Conservation (phyloP, 2,888 invertebrate genomes). For the Andrena flavipes region DNA sequence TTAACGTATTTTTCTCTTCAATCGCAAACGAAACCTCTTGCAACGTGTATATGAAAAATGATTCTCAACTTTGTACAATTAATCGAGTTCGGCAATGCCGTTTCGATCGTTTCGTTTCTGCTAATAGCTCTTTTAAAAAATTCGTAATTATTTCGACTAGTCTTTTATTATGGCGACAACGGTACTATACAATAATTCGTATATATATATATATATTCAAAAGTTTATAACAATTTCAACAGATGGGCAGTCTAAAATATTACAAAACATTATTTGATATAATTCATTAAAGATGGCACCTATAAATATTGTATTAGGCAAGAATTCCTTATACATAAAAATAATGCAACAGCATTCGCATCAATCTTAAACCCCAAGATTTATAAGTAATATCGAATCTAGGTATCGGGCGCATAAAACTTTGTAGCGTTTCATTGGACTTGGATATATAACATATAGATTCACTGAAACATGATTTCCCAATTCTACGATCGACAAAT, state of each 20-base stretch:
- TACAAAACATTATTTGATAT: slow-evolving; percentile 13
- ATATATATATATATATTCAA: slow-evolving; percentile 23
- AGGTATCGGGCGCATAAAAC: slow-evolving; percentile 6
- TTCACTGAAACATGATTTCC: no score
- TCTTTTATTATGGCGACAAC: slow-evolving; percentile 52
- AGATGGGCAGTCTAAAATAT: slow-evolving; percentile 27
- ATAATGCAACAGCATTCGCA: slow-evolving; percentile 40
- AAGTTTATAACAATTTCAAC: slow-evolving; percentile 30
- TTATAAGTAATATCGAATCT: slow-evolving; percentile 12
- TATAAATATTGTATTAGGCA: slow-evolving; percentile 15
- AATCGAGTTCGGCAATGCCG: neutral
- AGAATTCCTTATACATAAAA: slow-evolving; percentile 20
- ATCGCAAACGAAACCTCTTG: slow-evolving; percentile 25
- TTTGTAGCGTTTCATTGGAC: neutral
- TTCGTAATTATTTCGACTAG: slow-evolving; percentile 48
- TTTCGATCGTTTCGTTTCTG: neutral
- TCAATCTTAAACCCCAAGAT: neutral
- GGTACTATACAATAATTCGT: slow-evolving; percentile 21
- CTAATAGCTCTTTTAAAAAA: slow-evolving; percentile 1
- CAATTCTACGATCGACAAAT: neutral
- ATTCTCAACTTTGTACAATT: slow-evolving; percentile 26
- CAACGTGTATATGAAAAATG: slow-evolving; percentile 40
- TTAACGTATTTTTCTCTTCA: neutral
- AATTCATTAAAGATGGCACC: slow-evolving; percentile 37
- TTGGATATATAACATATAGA: no score